Conservation (phyloP, 2,888 invertebrate species). For the Nomada lathburiana region DNA sequence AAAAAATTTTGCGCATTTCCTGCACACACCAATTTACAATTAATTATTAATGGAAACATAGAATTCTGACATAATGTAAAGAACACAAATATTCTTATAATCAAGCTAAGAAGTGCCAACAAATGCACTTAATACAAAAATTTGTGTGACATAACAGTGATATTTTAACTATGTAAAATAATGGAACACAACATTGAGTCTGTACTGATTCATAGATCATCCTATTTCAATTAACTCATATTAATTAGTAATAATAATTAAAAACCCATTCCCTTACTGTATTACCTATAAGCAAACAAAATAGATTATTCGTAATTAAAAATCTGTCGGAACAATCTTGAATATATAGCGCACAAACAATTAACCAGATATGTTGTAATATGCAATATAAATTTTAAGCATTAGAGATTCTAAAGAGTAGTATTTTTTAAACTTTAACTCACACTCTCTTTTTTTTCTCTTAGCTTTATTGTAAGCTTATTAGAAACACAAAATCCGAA, state of each 20-base stretch:
- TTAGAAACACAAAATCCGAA: not conserved
- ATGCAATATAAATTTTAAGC: slow-evolving; percentile 9
- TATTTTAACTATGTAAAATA: slow-evolving; percentile 22
- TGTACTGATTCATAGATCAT: slow-evolving; percentile 21
- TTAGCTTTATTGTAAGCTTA: not conserved
- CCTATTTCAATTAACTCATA: slow-evolving; percentile 2
- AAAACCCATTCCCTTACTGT: slow-evolving; percentile 1
- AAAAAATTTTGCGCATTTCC: not conserved
- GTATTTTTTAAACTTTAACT: not conserved
- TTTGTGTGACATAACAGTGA: slow-evolving; percentile 23
- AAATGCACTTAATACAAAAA: slow-evolving; percentile 14
- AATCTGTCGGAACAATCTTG: not conserved
- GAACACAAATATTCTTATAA: slow-evolving; percentile 20
- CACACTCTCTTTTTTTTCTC: not conserved
- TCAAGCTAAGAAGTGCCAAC: slow-evolving; percentile 9
- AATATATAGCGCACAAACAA: not conserved
- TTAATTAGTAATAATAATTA: not conserved
- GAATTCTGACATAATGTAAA: slow-evolving; percentile 3
- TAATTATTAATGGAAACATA: slow-evolving; percentile 5
- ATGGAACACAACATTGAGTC: slow-evolving; percentile 38
- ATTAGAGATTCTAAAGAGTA: not conserved
- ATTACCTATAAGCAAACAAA: slow-evolving; percentile 18
- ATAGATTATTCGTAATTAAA: not conserved
- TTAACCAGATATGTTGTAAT: slow-evolving; percentile 5
- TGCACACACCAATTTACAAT: not conserved